Evolutionary conservation across 2,113 vertebrate genomes (phyloP).

Genomic region (Myiozetetes cayanensis): DNA sequence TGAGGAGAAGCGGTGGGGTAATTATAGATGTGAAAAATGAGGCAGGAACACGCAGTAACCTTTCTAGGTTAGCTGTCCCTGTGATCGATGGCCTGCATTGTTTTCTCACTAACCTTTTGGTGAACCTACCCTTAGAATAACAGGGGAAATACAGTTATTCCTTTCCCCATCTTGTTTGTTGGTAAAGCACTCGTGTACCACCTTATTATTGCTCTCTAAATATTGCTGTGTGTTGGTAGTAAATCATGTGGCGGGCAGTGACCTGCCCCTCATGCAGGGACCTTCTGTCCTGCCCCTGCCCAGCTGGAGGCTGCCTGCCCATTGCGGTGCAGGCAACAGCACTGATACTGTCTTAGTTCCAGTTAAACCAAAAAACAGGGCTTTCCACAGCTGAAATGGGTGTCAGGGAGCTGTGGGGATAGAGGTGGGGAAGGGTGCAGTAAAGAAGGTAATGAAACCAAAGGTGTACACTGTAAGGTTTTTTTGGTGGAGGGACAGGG

Average conservation of each 20-base stretch:
- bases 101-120: slow-evolving; percentile 70
- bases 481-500: background rate
- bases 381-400: background rate
- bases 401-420: background rate
- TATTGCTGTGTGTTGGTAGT: background rate
- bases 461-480: rapidly evolving
- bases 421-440: background rate
- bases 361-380: background rate
- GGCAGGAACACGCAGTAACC: slow-evolving; percentile 30
- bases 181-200: background rate
- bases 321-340: rapidly evolving
- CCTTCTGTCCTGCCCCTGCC: background rate
- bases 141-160: slow-evolving; percentile 69
- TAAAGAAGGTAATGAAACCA: background rate
- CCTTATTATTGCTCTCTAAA: slow-evolving; percentile 19
- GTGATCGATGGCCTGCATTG: slow-evolving; percentile 67
- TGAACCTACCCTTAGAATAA: slow-evolving; percentile 68
- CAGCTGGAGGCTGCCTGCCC: background rate
- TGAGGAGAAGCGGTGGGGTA: background rate
- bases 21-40: slow-evolving; percentile 72
- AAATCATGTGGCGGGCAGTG: background rate
- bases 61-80: slow-evolving; percentile 60
- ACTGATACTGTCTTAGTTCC: rapidly evolving
- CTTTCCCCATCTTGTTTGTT: slow-evolving; percentile 52
- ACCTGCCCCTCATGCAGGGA: background rate